Conservation (phyloP, 2,888 invertebrate species). For the Lepidochitona cinerea region DNA sequence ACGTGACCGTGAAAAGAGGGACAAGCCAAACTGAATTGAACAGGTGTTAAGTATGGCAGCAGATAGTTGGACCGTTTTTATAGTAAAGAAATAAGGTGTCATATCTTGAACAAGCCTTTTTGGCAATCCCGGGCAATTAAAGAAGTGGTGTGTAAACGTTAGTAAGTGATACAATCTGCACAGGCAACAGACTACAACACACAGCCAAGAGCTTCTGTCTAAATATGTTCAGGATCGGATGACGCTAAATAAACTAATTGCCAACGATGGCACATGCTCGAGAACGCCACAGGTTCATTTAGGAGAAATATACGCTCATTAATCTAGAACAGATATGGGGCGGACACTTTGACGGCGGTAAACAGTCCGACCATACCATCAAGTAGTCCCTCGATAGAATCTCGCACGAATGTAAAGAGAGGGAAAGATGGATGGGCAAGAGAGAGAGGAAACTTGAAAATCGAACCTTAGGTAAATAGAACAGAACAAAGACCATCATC, state of each 20-base stretch:
- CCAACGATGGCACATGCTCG: background rate
- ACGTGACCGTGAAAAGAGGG: no score
- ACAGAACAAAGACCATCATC: background rate
- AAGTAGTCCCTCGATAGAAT: no score
- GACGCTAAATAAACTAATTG: constrained; percentile 2
- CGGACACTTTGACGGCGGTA: background rate
- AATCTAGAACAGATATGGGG: background rate
- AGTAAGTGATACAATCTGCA: background rate
- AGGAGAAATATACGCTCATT: background rate
- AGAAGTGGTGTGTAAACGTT: no score
- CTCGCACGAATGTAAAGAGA: background rate
- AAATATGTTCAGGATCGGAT: constrained; percentile 4
- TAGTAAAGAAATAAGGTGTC: no score
- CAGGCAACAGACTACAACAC: background rate
- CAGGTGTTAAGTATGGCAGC: no score
- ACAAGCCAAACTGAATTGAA: no score
- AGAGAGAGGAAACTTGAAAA: background rate
- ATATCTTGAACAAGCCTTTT: no score
- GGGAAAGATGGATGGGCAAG: background rate
- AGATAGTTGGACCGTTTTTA: no score
- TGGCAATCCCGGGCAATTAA: no score
- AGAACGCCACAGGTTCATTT: background rate
- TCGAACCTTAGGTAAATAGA: background rate
- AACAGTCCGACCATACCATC: no score
- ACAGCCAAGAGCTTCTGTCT: background rate